Evolutionary conservation across 2,113 vertebrate species (phyloP).

Genomic region (Baryphthengus martii): DNA sequence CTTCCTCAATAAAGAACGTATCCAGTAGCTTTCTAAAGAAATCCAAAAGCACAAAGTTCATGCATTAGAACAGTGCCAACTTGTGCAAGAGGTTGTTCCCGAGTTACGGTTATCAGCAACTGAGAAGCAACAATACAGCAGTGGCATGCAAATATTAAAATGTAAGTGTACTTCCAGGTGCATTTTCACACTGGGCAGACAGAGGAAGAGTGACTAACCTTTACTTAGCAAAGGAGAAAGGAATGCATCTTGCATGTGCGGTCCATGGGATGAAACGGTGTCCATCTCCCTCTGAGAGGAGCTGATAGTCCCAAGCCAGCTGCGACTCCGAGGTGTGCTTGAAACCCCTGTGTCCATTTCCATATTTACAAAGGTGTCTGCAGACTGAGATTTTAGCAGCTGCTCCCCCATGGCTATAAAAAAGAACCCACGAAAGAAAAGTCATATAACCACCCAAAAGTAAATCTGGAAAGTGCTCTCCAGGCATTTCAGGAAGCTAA

Average conservation of each 20-base stretch:
- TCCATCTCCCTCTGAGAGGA: constrained; percentile 84
- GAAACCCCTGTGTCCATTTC: constrained; percentile 82
- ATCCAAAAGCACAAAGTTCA: not conserved
- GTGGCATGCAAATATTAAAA: not conserved
- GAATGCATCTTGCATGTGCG: constrained; percentile 92
- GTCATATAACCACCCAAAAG: not conserved
- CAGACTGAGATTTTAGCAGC: constrained; percentile 88
- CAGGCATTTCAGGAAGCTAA: not conserved
- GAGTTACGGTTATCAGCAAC: not conserved
- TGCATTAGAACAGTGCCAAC: not conserved
- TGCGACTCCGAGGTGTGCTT: constrained; percentile 76
- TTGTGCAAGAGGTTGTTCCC: too few species aligned
- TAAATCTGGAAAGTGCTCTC: not conserved
- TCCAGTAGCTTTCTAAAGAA: not conserved
- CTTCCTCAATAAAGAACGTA: not conserved
- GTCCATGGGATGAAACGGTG: constrained; percentile 82
- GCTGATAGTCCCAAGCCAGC: constrained; percentile 84
- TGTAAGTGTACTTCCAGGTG: not conserved
- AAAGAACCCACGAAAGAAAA: not conserved
- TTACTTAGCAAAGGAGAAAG: constrained; percentile 93
- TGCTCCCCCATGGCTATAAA: constrained; percentile 80
- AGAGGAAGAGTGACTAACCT: constrained; percentile 78
- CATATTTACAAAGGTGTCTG: constrained; percentile 86
- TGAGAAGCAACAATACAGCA: not conserved
- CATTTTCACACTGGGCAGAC: not conserved